These are phyloP conservation scores for Palloptera scutellata DNA, from an alignment of 2,888 invertebrate species.

Conservation along the genomic window DNA sequence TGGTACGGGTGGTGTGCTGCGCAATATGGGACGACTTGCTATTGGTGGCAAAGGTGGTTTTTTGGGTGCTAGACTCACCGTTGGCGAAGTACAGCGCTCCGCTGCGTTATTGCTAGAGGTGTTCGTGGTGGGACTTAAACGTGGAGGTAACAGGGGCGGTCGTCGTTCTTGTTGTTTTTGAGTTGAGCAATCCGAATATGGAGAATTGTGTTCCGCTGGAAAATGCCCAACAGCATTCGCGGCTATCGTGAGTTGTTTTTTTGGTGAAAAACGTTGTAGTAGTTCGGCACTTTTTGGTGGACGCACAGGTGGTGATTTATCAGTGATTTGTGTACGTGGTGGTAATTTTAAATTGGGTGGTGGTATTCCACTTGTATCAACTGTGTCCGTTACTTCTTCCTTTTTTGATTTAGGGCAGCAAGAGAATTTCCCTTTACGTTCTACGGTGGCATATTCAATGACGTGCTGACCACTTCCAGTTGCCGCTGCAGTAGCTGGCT, in stretches of 20 bases:
- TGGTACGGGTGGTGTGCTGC: conserved; percentile 70
- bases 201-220: conserved; percentile 9
- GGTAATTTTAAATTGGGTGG: conserved; percentile 67
- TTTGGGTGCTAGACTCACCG: conserved; percentile 69
- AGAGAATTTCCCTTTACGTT: conserved; percentile 76
- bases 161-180: conserved; percentile 12
- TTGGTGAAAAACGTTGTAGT: conserved; percentile 58
- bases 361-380: conserved; percentile 58
- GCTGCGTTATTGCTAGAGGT: background rate
- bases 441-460: conserved; percentile 77
- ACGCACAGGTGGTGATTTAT: conserved; percentile 73
- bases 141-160: conserved; percentile 58
- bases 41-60: conserved; percentile 79
- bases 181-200: background rate
- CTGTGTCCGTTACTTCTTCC: conserved; percentile 57
- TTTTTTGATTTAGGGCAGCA: conserved; percentile 73
- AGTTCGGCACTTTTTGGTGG: conserved; percentile 72
- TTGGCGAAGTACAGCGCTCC: conserved; percentile 40
- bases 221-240: conserved; percentile 16
- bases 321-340: conserved; percentile 69
- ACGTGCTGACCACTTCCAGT: conserved; percentile 61
- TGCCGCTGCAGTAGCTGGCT: conserved; percentile 13
- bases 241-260: conserved; percentile 49
- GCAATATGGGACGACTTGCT: conserved; percentile 63
- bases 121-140: conserved; percentile 44